phyloP scores from a whole-genome alignment of 2,888 invertebrate species.

The Sinodicranocentrus sp. region DNA sequence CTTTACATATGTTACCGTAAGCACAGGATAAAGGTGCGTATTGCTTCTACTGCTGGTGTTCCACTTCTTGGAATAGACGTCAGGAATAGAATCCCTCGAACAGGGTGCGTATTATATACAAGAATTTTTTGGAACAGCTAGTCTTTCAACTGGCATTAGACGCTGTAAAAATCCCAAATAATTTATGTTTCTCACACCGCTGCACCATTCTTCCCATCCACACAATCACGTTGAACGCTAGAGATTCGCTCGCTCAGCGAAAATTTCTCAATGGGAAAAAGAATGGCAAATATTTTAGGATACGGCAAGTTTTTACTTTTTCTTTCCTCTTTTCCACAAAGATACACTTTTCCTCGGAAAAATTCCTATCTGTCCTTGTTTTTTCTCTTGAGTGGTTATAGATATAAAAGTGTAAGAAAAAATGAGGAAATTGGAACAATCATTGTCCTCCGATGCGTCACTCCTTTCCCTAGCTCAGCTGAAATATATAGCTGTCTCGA shows the following conservation, averaged over 20 bases:
- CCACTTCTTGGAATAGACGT: no score
- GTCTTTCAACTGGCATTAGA: background rate
- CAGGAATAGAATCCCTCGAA: no score
- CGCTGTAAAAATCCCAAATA: constrained; percentile 31
- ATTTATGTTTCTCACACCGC: constrained; percentile 58
- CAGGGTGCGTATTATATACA: no score
- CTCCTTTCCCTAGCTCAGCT: constrained; percentile 7
- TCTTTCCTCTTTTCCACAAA: background rate
- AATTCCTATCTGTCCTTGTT: background rate
- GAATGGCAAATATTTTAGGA: constrained; percentile 48
- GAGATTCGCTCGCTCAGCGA: constrained; percentile 36
- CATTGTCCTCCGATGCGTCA: background rate
- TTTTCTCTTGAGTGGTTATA: no score
- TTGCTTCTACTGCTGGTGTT: constrained; percentile 1
- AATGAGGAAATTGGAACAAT: constrained; percentile 8
- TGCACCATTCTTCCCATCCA: constrained; percentile 16
- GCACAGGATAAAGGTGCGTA: constrained; percentile 19
- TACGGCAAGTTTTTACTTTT: background rate
- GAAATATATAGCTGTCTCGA: constrained; percentile 34
- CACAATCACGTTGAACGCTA: constrained; percentile 12
- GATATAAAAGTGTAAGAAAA: background rate
- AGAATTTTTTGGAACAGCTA: no score
- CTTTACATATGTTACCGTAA: constrained; percentile 35
- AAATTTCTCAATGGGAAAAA: constrained; percentile 16
- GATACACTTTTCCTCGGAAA: background rate